Percentiles rank a stretch among this genome's conserved stretches.
These are phyloP conservation scores for Crotophaga sulcirostris DNA, from an alignment of 2,113 vertebrate genomes.

Conservation along the genomic window DNA sequence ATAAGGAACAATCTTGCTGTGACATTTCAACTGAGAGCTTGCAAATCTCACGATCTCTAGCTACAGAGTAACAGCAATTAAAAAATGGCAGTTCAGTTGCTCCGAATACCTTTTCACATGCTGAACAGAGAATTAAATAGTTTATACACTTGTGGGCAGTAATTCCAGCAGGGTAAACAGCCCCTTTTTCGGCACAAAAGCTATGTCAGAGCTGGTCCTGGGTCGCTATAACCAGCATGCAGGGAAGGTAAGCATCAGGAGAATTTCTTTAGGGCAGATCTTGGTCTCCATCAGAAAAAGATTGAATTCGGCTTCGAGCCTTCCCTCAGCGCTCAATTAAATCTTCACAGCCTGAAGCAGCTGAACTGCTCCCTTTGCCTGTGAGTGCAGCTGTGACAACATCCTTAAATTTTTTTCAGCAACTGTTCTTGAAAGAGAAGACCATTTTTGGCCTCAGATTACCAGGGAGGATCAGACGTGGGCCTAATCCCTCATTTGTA, in stretches of 20 bases:
- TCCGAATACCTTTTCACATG: background rate
- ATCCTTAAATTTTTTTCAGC: background rate
- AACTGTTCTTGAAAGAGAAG: constrained; percentile 16
- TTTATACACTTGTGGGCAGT: background rate
- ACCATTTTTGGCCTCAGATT: background rate
- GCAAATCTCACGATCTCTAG: background rate
- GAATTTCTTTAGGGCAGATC: background rate
- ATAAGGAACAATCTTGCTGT: background rate
- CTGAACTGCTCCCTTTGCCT: background rate
- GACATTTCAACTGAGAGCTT: background rate
- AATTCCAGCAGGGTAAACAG: background rate
- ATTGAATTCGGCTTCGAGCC: background rate
- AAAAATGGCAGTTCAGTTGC: background rate
- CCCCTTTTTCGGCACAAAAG: background rate
- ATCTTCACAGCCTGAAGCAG: constrained; percentile 44
- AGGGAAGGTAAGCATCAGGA: background rate
- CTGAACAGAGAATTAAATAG: background rate
- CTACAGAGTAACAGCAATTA: background rate
- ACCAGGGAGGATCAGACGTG: background rate
- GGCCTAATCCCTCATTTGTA: background rate
- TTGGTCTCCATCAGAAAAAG: background rate
- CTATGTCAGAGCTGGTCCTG: background rate
- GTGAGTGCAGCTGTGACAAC: background rate
- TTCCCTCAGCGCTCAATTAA: constrained; percentile 47
- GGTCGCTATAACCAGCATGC: rapidly evolving